Base-by-base conservation (phyloP, 1,140 invertebrate genomes). In the Phymorhynchus buccinoides region DNA sequence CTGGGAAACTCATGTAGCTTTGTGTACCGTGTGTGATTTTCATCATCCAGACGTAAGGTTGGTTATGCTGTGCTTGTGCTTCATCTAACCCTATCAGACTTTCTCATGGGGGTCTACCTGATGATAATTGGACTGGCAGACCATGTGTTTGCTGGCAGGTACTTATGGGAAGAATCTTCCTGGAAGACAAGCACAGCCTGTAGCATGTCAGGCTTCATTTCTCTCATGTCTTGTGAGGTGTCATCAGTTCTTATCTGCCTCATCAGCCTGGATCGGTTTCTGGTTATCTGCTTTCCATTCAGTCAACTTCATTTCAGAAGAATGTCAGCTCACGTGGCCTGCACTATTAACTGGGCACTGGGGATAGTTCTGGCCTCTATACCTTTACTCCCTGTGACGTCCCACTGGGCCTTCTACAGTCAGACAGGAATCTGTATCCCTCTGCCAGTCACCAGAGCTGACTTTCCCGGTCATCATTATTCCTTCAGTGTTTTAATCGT, bases 1-100 rank as follows among this genome's bases (percentile, higher is more conserved):
- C 3, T 87, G n/a, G 89, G 89, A 22, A 90, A 90, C 80, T 0
- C 1, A 0, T 27, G 62, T n/a, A 2, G 62, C 4, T 68, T 27
- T 1, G 62, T 68, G 62, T 27, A n/a, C 1, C 22, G 62, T 1
- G 7, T 68, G 0, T 30, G 22, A n/a, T 30, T 4, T 27, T 1
- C 22, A 1, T 30, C 83, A 30, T 41, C 39, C 0, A n/a, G 7
- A 1, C 32, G 14, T 1, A 32, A 37, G 0, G 16, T 39, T 16
- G 68, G 73, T 0, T 77, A n/a, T 4, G 32, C 18, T 27, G 73
- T 77, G 35, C 39, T 77, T 3, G 73, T 77, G 0, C 14, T 32
- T 1, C 16, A 77, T 37, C 73, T 77, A 9, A 6, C 18, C 1
- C 9, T 42, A 1, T 32, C 73, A 1, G 73, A 77, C 73, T 77